Base-by-base conservation (phyloP, 1,140 invertebrate species). In the Thrips palmi region DNA sequence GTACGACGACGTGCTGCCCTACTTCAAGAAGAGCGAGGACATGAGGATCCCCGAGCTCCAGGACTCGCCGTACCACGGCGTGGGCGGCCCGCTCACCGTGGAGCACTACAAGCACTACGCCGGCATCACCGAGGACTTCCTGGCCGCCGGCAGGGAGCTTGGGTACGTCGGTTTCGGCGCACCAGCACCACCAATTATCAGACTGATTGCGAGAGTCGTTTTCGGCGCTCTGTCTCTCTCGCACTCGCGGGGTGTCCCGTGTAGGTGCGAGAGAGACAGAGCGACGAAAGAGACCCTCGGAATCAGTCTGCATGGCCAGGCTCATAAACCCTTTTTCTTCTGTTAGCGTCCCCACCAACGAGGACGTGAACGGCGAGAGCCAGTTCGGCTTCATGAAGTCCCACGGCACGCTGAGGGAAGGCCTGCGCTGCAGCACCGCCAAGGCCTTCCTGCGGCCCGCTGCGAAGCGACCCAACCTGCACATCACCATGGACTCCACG, bases 1-100 rank as follows among this genome's bases (percentile, higher is more conserved):
- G 4, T 51, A 48, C 14, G 67, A 68, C 40, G 67, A 64, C 11
- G 65, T 79, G 52, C 57, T 65, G 19, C 67, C 70, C 40, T 71
- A 71, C 49, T 74, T 74, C 43, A 51, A 64, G 42, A 54, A 56
- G 32, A 51, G 54, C 37, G 59, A 64, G 49, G 39, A 53, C 35
- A 47, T 52, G 19, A 44, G 37, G 50, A 48, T 65, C 54, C 46
- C 47, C 1, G 40, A 44, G 6, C 14, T 49, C 10, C 42, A 46
- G 35, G 38, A 46, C 11, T 61, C 64, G n/a, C 54, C 60, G 0
- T 54, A 50, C 21, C 56, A 58, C 33, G 54, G 47, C 0, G 32
- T 45, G 0, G 46, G 41, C 8, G 55, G 55, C 1, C 43, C 40
- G 11, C 20, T 57, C 11, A 40, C 35, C 3, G 41, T 56, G 2